phyloP scores from a whole-genome alignment of 2,113 vertebrate species.

The Calyptommatus sinebrachiatus region DNA sequence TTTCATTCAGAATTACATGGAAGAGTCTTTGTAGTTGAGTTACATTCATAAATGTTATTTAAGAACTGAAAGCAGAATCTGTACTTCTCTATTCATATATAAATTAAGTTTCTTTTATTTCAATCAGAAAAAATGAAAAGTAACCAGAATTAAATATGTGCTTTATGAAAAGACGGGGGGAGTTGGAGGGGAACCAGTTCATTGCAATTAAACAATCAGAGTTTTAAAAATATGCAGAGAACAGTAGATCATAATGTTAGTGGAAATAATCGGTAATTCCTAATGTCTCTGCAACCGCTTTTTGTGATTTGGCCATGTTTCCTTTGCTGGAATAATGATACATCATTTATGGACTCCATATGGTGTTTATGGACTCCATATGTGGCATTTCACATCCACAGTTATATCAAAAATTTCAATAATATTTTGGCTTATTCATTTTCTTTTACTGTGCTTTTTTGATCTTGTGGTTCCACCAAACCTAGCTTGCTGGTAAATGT shows the following conservation, averaged over 20 bases:
- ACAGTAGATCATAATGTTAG: background rate
- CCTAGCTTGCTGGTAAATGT: too few species aligned
- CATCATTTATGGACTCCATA: too few species aligned
- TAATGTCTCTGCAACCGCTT: too few species aligned
- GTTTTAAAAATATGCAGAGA: background rate
- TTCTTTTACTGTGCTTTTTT: too few species aligned
- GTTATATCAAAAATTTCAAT: too few species aligned
- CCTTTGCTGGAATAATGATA: too few species aligned
- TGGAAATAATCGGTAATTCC: background rate
- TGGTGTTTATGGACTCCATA: too few species aligned
- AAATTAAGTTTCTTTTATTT: background rate
- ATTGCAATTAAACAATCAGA: background rate
- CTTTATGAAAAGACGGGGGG: slow-evolving; percentile 2
- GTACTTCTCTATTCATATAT: background rate
- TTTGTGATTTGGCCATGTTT: too few species aligned
- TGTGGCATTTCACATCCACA: too few species aligned
- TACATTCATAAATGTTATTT: background rate
- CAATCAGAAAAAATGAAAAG: background rate
- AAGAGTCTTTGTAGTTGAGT: background rate
- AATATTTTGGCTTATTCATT: too few species aligned
- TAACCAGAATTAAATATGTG: background rate
- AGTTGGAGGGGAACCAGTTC: background rate
- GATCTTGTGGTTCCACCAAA: too few species aligned
- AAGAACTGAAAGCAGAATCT: background rate
- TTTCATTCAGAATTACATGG: background rate